These are phyloP conservation scores for Clarias batrachus DNA, from an alignment of 2,113 vertebrate species.

Conservation along the genomic window DNA sequence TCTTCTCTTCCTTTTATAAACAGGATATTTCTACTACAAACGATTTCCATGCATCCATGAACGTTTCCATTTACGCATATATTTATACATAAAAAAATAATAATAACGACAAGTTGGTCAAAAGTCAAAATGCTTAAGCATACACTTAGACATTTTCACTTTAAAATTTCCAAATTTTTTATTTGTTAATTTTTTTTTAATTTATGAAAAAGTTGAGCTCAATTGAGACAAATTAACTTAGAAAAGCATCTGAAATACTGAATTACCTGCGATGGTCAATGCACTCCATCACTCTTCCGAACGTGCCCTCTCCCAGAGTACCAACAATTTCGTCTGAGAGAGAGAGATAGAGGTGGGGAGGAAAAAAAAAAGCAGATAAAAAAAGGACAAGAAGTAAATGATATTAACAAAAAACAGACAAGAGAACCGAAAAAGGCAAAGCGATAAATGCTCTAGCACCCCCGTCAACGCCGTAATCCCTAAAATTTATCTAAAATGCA, in stretches of 20 bases:
- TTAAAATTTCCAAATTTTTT: no score
- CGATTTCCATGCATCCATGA: background rate
- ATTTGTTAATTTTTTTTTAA: background rate
- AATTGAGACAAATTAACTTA: background rate
- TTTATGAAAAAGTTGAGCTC: background rate
- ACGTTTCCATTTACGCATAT: background rate
- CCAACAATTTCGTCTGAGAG: conserved; percentile 91
- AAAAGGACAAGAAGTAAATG: conserved; percentile 50
- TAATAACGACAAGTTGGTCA: background rate
- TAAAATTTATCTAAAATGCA: conserved; percentile 33
- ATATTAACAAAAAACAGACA: conserved; percentile 24
- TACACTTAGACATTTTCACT: no score
- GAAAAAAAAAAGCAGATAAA: conserved; percentile 49
- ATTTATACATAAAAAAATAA: background rate
- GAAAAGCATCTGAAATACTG: background rate
- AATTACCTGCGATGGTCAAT: conserved; percentile 90
- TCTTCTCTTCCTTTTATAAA: background rate
- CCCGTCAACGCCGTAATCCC: background rate
- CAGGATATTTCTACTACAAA: background rate
- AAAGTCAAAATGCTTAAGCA: background rate
- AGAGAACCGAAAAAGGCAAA: conserved; percentile 12
- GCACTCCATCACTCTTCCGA: conserved; percentile 93
- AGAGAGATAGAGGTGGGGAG: conserved; percentile 54
- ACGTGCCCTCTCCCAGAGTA: conserved; percentile 95
- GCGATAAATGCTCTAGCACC: conserved; percentile 6